Conservation (phyloP, 2,888 invertebrate genomes). For the Lithophane socia region DNA sequence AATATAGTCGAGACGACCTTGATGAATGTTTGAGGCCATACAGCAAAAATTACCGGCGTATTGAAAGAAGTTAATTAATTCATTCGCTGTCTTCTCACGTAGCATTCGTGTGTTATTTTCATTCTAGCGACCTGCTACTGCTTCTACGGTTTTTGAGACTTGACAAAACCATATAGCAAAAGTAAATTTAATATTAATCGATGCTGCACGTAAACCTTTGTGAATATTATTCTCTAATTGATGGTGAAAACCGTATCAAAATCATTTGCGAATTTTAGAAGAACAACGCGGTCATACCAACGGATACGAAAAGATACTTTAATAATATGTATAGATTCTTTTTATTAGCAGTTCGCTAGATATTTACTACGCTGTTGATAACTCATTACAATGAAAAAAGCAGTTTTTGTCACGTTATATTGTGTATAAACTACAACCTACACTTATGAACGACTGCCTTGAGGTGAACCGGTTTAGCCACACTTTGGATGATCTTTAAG, state of each 20-base stretch:
- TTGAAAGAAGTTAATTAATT: conserved; percentile 44
- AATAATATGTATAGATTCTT: not conserved
- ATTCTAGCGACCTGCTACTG: not conserved
- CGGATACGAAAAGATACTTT: not conserved
- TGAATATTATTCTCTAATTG: not conserved
- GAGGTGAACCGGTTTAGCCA: conserved; percentile 42
- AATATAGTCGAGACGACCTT: conserved; percentile 65
- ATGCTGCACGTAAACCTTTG: not conserved
- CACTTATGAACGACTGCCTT: not conserved
- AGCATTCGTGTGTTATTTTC: conserved; percentile 9
- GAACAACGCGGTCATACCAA: too few relatives aligned
- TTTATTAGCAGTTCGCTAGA: conserved; percentile 5
- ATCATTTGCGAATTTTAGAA: not conserved
- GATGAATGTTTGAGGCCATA: conserved; percentile 52
- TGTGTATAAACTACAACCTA: conserved; percentile 5
- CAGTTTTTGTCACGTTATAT: conserved; percentile 17
- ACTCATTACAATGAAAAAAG: conserved; percentile 6
- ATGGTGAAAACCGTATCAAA: not conserved
- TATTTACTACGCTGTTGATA: conserved; percentile 21
- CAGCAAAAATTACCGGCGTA: conserved; percentile 57
- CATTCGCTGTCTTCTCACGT: conserved; percentile 34
- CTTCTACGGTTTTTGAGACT: not conserved
- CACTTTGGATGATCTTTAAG: conserved; percentile 12
- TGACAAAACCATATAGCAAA: not conserved
- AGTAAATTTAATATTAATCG: not conserved